Evolutionary conservation across 2,888 invertebrate species (phyloP).

Genomic region (Oxyscelio sp.): DNA sequence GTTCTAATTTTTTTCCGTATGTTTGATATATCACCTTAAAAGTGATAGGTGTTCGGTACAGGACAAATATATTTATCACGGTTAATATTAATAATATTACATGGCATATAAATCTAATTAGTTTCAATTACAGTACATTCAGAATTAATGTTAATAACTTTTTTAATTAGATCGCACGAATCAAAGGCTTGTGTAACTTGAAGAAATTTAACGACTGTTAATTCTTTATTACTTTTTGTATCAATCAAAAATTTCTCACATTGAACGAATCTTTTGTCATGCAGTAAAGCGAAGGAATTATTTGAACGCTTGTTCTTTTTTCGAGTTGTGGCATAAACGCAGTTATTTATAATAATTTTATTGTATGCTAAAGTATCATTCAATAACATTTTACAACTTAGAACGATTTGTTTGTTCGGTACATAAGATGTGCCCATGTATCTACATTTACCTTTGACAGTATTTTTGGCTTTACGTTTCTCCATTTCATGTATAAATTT

Average conservation of each 20-base stretch:
- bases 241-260: background rate
- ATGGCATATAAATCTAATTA: background rate
- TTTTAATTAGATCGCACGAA: background rate
- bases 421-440: background rate
- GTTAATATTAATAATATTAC: background rate
- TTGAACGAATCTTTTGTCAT: background rate
- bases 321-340: background rate
- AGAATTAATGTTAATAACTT: background rate
- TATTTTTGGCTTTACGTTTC: background rate
- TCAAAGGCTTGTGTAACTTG: background rate
- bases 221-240: background rate
- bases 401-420: background rate
- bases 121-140: background rate
- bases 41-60: too few species aligned
- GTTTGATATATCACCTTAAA: too few species aligned
- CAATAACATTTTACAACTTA: background rate
- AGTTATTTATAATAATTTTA: constrained; percentile 1
- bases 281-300: background rate
- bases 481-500: background rate
- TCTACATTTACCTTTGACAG: background rate
- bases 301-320: background rate
- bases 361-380: background rate
- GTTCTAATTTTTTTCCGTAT: too few species aligned
- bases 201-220: background rate
- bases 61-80: too few species aligned